These are phyloP conservation scores for Mercenaria mercenaria DNA, from an alignment of 1,140 invertebrate genomes.

Conservation along the genomic window DNA sequence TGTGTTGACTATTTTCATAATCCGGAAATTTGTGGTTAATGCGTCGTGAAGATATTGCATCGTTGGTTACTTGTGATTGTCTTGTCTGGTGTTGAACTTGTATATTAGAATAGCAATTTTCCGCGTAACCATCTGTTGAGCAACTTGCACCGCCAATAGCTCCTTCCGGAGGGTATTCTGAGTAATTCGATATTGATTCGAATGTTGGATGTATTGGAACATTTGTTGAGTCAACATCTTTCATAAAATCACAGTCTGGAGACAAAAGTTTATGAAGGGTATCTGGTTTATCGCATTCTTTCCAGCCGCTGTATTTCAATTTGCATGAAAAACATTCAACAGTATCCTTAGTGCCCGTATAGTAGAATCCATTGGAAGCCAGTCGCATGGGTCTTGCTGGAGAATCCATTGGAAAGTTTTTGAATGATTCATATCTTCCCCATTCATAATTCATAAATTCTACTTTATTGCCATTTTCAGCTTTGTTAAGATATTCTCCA, in stretches of 20 bases:
- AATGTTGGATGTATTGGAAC: neutral
- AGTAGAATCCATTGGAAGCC: too few relatives aligned
- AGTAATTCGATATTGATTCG: neutral
- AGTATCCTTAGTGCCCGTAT: too few relatives aligned
- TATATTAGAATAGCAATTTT: neutral
- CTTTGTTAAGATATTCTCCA: too few relatives aligned
- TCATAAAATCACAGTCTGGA: neutral
- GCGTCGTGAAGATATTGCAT: neutral
- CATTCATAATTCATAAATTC: too few relatives aligned
- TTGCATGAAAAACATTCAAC: too few relatives aligned
- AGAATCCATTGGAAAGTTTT: too few relatives aligned
- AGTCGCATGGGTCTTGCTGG: too few relatives aligned
- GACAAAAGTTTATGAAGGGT: neutral
- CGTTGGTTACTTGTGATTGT: neutral
- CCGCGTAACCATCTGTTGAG: too few relatives aligned
- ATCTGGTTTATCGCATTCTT: too few relatives aligned
- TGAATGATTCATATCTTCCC: too few relatives aligned
- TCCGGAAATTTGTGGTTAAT: neutral
- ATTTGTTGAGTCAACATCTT: neutral
- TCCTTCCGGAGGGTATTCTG: neutral
- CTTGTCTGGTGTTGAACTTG: neutral
- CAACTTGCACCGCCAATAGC: neutral
- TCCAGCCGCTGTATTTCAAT: too few relatives aligned
- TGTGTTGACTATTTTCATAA: neutral
- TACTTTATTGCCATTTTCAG: too few relatives aligned